These are phyloP conservation scores for Nyctibius bracteatus DNA, from an alignment of 2,113 vertebrate genomes.

Conservation along the genomic window DNA sequence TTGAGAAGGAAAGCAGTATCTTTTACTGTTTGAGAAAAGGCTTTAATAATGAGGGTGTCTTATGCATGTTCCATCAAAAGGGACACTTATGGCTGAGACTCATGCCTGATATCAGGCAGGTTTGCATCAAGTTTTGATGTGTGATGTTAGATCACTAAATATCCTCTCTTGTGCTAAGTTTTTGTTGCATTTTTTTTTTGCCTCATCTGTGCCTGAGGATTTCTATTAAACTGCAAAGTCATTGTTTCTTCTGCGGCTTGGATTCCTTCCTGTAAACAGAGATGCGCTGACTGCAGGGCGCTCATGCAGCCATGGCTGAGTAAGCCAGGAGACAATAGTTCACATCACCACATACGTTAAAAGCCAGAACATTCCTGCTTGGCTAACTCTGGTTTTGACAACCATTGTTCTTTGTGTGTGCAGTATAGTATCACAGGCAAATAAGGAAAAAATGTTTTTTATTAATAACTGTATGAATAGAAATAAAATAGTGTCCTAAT, in stretches of 20 bases:
- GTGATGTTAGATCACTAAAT: background rate
- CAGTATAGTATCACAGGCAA: constrained; percentile 4
- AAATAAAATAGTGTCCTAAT: background rate
- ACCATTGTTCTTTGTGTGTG: constrained; percentile 16
- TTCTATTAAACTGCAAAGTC: constrained; percentile 1
- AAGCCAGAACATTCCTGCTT: constrained; percentile 28
- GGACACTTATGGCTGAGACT: background rate
- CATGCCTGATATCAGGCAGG: background rate
- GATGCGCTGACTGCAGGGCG: background rate
- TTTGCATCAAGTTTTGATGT: background rate
- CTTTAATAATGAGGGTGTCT: background rate
- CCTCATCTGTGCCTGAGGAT: background rate
- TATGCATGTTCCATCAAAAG: background rate
- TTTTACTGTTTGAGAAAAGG: background rate
- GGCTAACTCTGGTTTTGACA: background rate
- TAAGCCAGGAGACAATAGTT: background rate
- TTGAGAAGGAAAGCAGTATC: background rate
- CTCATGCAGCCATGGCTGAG: background rate
- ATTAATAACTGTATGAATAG: constrained; percentile 38
- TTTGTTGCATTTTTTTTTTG: background rate
- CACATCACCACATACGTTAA: background rate
- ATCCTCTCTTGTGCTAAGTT: background rate
- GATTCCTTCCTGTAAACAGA: background rate
- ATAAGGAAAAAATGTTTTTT: constrained; percentile 48
- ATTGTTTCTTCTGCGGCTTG: background rate